Percentiles rank a stretch among this genome's conserved stretches.
phyloP scores from a whole-genome alignment of 1,140 invertebrate genomes.

The Asbolus verrucosus region DNA sequence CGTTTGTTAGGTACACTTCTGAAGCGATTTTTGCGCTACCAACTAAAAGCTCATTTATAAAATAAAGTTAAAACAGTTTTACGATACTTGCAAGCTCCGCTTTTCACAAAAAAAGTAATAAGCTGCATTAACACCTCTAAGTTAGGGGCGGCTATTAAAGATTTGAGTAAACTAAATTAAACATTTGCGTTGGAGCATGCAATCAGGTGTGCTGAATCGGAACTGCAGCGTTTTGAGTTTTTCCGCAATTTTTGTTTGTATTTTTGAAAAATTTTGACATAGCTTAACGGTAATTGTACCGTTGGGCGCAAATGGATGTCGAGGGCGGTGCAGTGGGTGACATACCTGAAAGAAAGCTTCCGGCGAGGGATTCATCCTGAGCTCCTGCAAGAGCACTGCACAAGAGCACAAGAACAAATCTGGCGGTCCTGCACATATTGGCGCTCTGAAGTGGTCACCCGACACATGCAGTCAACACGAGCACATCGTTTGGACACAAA shows the following conservation, averaged over 20 bases:
- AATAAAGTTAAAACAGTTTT: not conserved
- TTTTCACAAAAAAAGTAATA: not conserved
- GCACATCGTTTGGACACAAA: constrained; percentile 53
- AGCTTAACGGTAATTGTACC: constrained; percentile 31
- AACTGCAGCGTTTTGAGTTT: no score
- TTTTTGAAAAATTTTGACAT: not conserved
- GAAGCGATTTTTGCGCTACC: not conserved
- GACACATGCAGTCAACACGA: constrained; percentile 57
- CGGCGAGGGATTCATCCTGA: constrained; percentile 82
- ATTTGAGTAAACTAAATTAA: no score
- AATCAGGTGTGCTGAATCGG: no score
- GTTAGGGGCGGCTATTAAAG: no score
- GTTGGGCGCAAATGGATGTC: not conserved
- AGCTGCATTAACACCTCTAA: no score
- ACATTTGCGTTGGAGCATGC: no score
- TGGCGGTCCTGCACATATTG: constrained; percentile 56
- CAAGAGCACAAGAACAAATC: constrained; percentile 50
- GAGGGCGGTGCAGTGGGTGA: constrained; percentile 18
- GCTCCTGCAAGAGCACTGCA: constrained; percentile 55
- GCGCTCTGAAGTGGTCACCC: constrained; percentile 48
- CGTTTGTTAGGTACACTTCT: not conserved
- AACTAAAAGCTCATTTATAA: not conserved
- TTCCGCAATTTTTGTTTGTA: no score
- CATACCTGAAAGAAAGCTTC: constrained; percentile 82
- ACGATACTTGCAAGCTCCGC: not conserved